phyloP scores from a whole-genome alignment of 2,888 invertebrate genomes.

The Andrena trimmerana region DNA sequence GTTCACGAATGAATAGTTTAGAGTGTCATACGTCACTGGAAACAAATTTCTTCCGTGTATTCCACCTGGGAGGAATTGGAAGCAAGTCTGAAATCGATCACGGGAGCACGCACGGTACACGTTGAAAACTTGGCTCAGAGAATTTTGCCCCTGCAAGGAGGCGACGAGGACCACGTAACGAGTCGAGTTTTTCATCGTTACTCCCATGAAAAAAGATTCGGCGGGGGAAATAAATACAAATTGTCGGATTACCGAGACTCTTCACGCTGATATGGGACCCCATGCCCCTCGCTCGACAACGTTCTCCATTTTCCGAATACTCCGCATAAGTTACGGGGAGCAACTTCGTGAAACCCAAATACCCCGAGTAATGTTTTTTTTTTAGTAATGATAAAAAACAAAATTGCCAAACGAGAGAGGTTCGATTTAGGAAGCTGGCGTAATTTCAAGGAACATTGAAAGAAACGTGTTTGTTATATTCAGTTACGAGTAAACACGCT shows the following conservation, averaged over 20 bases:
- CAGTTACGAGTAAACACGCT: too few species aligned
- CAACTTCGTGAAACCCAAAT: slow-evolving; percentile 63
- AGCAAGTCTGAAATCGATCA: slow-evolving; percentile 41
- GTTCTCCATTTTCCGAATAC: slow-evolving; percentile 79
- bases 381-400: neutral
- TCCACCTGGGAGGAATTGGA: neutral
- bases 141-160: slow-evolving; percentile 70
- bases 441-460: neutral
- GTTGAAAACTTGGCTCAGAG: slow-evolving; percentile 71
- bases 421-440: neutral
- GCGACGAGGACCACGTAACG: slow-evolving; percentile 67
- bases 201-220: slow-evolving; percentile 74
- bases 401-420: neutral
- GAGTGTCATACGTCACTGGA: neutral
- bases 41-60: neutral
- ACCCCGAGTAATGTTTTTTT: slow-evolving; percentile 35
- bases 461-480: neutral
- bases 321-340: slow-evolving; percentile 74
- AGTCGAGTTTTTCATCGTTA: slow-evolving; percentile 84
- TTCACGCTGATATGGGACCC: slow-evolving; percentile 74
- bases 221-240: slow-evolving; percentile 84
- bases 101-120: slow-evolving; percentile 38
- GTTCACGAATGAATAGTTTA: too few species aligned
- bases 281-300: slow-evolving; percentile 72
- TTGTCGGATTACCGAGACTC: slow-evolving; percentile 84